Conservation (phyloP, 2,797 vertebrate genomes). For the Alca torda region DNA sequence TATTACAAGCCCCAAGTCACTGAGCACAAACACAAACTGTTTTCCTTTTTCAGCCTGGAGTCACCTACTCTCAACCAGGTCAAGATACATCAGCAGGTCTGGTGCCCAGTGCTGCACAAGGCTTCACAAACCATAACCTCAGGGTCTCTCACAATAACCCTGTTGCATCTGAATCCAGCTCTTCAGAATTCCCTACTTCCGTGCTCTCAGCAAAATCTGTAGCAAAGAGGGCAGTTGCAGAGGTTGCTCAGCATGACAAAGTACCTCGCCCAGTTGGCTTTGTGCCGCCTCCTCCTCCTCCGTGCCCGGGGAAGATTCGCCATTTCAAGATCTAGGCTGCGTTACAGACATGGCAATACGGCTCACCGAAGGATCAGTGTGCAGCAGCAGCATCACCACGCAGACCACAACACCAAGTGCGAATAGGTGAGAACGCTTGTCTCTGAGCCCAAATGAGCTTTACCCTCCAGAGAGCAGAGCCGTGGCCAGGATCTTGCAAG, state of each 20-base stretch:
- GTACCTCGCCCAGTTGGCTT: background rate
- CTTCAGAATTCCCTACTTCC: slow-evolving; percentile 50
- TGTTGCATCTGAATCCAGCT: slow-evolving; percentile 72
- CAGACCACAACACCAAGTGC: background rate
- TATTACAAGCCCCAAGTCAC: background rate
- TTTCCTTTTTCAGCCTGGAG: slow-evolving; percentile 62
- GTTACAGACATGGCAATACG: background rate
- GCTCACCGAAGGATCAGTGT: background rate
- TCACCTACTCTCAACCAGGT: background rate
- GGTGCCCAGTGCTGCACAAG: background rate
- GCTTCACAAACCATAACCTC: slow-evolving; percentile 62
- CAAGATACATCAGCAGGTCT: background rate
- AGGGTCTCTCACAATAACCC: slow-evolving; percentile 37
- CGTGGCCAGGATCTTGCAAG: background rate
- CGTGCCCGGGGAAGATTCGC: slow-evolving; percentile 73
- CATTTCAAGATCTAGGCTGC: slow-evolving; percentile 69
- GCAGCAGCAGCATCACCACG: background rate
- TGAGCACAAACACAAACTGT: background rate
- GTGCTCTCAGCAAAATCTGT: background rate
- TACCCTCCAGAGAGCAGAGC: background rate
- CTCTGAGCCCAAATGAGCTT: background rate
- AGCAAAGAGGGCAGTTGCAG: slow-evolving; percentile 32
- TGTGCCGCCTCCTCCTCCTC: background rate
- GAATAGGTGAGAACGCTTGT: background rate
- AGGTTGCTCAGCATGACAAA: slow-evolving; percentile 41